A percentile compares a stretch with the other conserved stretches of the same genome.
These are phyloP conservation scores for Melangyna quadrimaculata DNA, from an alignment of 2,888 invertebrate species.

Conservation along the genomic window DNA sequence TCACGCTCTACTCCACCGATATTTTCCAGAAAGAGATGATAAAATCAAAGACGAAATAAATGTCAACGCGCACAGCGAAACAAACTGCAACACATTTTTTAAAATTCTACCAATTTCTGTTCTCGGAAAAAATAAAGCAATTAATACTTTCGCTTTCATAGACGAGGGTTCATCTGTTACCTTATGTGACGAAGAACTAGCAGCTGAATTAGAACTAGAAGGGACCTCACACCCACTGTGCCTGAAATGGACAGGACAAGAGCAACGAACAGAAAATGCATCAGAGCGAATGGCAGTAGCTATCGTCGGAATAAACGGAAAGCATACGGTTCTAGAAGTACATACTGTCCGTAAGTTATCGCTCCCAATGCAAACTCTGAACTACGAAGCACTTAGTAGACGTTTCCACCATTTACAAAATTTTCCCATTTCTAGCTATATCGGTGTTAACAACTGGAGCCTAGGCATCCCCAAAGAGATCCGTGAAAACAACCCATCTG, in stretches of 20 bases:
- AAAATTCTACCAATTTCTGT: background rate
- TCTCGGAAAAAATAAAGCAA: background rate
- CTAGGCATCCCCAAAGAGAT: background rate
- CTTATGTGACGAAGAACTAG: background rate
- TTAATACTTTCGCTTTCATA: background rate
- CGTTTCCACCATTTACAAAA: background rate
- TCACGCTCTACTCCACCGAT: background rate
- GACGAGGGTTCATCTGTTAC: background rate
- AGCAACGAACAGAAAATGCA: background rate
- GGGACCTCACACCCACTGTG: background rate
- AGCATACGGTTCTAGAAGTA: background rate
- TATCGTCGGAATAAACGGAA: background rate
- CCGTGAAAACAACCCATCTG: background rate
- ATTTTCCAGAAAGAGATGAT: background rate
- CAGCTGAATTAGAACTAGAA: background rate
- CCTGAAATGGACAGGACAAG: conserved; percentile 23
- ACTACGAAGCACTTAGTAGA: background rate
- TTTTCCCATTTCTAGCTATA: background rate
- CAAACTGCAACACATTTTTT: conserved; percentile 14
- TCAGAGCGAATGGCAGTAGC: background rate
- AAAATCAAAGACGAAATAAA: background rate
- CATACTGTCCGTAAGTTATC: background rate
- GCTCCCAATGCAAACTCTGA: background rate
- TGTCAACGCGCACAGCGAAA: background rate
- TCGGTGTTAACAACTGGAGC: background rate